Conservation (phyloP, 92 coral and sea anemone genomes). For the Plumapathes pennacea region DNA sequence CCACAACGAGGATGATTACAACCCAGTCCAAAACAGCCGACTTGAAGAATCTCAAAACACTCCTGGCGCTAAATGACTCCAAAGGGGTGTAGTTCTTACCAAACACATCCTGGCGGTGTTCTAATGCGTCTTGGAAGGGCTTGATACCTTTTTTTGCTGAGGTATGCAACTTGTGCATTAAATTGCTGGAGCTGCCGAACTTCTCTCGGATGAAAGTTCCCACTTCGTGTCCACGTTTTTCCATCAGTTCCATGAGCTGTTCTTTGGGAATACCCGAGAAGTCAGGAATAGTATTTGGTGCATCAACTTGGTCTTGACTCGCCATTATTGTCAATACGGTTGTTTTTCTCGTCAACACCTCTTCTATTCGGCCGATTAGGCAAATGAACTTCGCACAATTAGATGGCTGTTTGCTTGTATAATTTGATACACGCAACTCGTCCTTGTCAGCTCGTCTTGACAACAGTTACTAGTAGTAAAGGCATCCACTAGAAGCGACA, state of each 20-base stretch:
- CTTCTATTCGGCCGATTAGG: no score
- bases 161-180: constrained; percentile 63
- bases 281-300: constrained; percentile 42
- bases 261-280: constrained; percentile 50
- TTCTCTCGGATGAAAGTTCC: constrained; percentile 25
- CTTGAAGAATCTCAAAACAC: constrained; percentile 48
- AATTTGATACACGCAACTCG: no score
- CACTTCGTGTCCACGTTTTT: constrained; percentile 38
- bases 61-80: constrained; percentile 36
- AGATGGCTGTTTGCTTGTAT: background rate
- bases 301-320: constrained; percentile 59
- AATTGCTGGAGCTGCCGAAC: constrained; percentile 45
- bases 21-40: constrained; percentile 69
- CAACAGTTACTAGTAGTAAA: no score
- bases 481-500: no score
- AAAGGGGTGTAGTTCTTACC: constrained; percentile 66
- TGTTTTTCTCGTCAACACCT: no score
- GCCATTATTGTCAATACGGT: constrained; percentile 32
- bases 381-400: background rate
- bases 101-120: constrained; percentile 47
- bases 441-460: no score
- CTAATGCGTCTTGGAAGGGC: constrained; percentile 55
- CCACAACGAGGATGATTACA: constrained; percentile 52
- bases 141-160: constrained; percentile 69
- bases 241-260: constrained; percentile 58